These are phyloP conservation scores for Vanacampus margaritifer DNA, from an alignment of 2,113 vertebrate genomes.

Conservation along the genomic window DNA sequence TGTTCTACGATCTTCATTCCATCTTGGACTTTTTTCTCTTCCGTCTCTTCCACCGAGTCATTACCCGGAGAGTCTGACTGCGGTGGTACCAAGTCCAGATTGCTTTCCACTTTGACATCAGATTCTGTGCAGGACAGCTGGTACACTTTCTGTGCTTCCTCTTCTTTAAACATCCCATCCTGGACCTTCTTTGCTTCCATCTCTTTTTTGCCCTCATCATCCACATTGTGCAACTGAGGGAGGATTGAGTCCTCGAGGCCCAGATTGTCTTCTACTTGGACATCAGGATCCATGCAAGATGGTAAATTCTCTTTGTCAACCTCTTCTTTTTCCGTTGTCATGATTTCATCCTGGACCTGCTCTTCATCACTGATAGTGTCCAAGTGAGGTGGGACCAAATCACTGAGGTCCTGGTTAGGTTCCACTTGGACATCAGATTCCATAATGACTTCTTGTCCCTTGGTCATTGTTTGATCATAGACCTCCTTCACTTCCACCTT, in stretches of 20 bases:
- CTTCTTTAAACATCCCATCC: not conserved
- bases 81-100: not conserved
- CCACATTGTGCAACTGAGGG: not conserved
- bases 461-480: not conserved
- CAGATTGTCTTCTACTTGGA: not conserved
- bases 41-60: not conserved
- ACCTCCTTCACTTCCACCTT: not conserved
- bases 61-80: not conserved
- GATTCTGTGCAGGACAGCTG: not conserved
- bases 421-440: constrained; percentile 4
- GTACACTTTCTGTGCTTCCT: not conserved
- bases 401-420: not conserved
- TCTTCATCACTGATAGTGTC: constrained; percentile 2
- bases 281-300: not conserved
- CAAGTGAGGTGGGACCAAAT: too few relatives aligned
- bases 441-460: constrained; percentile 6
- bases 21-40: not conserved
- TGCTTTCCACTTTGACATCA: not conserved
- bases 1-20: not conserved
- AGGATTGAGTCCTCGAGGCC: not conserved
- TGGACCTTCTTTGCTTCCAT: not conserved
- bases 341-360: not conserved
- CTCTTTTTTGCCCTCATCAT: not conserved
- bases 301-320: not conserved
- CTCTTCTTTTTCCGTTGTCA: not conserved